Conservation (phyloP, 2,888 invertebrate genomes). For the Agonopterix heracliana region DNA sequence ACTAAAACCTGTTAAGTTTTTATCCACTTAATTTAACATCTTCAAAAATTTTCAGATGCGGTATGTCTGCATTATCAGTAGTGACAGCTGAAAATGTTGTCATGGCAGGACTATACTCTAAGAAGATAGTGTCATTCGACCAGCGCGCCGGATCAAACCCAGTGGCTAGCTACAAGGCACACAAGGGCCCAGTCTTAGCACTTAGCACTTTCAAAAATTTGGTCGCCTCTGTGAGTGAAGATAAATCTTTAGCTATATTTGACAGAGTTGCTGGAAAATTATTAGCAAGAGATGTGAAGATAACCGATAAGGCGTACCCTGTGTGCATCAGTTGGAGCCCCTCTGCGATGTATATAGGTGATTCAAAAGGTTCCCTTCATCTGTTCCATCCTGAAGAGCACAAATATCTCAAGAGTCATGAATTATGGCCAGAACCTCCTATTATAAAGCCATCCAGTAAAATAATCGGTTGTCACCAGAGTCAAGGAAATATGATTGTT, state of each 20-base stretch:
- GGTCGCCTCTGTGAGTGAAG: conserved; percentile 77
- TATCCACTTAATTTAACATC: neutral
- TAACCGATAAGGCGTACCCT: conserved; percentile 55
- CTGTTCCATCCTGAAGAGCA: conserved; percentile 53
- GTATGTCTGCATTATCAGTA: conserved; percentile 73
- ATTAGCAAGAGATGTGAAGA: conserved; percentile 48
- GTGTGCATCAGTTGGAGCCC: conserved; percentile 60
- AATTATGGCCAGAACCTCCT: conserved; percentile 55
- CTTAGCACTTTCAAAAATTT: conserved; percentile 53
- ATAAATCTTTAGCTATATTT: conserved; percentile 74
- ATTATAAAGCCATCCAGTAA: conserved; percentile 51
- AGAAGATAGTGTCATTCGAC: conserved; percentile 72
- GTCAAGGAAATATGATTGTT: conserved; percentile 53
- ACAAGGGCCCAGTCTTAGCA: conserved; percentile 70
- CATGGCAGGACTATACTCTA: conserved; percentile 74
- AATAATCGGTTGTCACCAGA: conserved; percentile 58
- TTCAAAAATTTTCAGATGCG: conserved; percentile 38
- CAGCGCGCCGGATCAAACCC: conserved; percentile 54
- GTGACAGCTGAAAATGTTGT: conserved; percentile 61
- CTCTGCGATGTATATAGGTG: conserved; percentile 59
- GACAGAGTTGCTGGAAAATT: conserved; percentile 71
- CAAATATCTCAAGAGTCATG: conserved; percentile 41
- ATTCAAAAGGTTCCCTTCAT: conserved; percentile 61
- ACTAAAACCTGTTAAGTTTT: too few species aligned
- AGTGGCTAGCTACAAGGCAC: conserved; percentile 62